Evolutionary conservation across 2,888 invertebrate genomes (phyloP).

Genomic region (Pseudococcus jackbeardsleyi): DNA sequence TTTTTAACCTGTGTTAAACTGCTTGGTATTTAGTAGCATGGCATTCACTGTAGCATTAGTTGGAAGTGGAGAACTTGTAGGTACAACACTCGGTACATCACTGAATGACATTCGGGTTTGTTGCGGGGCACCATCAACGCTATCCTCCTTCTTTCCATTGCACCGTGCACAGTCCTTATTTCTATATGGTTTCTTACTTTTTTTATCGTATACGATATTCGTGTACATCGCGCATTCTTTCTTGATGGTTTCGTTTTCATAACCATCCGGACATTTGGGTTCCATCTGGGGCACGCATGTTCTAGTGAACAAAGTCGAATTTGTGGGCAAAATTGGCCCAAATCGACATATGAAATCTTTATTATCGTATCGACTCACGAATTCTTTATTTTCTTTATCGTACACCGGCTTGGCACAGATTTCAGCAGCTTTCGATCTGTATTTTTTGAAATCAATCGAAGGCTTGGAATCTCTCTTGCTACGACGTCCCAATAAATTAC

Average conservation of each 20-base stretch:
- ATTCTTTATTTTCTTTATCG: conserved; percentile 2
- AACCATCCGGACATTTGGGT: conserved; percentile 15
- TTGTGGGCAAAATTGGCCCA: background rate
- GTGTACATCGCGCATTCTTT: conserved; percentile 20
- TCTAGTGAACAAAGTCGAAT: background rate
- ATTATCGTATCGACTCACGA: conserved; percentile 21
- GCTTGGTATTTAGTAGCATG: no score
- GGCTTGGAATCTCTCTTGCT: background rate
- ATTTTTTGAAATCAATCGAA: background rate
- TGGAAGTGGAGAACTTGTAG: no score
- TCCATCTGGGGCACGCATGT: conserved; percentile 28
- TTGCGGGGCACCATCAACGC: background rate
- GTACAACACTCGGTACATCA: no score
- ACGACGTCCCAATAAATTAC: background rate
- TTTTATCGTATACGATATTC: conserved; percentile 50
- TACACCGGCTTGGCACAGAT: background rate
- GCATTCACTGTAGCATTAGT: no score
- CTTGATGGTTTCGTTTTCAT: conserved; percentile 3
- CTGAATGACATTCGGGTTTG: background rate
- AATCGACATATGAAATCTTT: conserved; percentile 13
- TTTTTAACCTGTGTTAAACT: no score
- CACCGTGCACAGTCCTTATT: conserved; percentile 56
- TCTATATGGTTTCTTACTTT: conserved; percentile 25
- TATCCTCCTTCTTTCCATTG: conserved; percentile 12
- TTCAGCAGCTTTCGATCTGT: background rate